phyloP scores from a whole-genome alignment of 2,113 vertebrate genomes.

The Narcine bancroftii region DNA sequence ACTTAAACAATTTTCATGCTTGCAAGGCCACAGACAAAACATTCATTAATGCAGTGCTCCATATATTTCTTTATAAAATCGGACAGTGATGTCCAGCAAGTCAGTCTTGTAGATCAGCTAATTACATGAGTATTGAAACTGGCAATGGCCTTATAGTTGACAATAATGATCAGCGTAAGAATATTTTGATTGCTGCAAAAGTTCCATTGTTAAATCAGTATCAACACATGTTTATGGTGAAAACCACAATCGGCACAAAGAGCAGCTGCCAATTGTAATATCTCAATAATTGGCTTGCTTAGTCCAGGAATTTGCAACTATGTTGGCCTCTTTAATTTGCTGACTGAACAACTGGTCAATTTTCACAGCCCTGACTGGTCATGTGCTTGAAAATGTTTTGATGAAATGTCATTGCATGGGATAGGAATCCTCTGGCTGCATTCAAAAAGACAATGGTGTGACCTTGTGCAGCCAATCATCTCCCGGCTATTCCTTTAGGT shows the following conservation, averaged over 20 bases:
- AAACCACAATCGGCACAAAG: neutral
- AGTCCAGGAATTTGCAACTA: conserved; percentile 2
- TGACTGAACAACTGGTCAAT: conserved; percentile 21
- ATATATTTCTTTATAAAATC: conserved; percentile 1
- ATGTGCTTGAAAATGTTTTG: conserved; percentile 10
- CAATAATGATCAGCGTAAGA: neutral
- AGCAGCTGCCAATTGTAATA: neutral
- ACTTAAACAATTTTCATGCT: neutral
- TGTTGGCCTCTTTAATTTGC: conserved; percentile 17
- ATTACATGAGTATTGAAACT: conserved; percentile 15
- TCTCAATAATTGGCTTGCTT: conserved; percentile 19
- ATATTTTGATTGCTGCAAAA: neutral
- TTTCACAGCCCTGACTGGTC: neutral
- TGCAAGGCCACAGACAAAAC: conserved; percentile 4
- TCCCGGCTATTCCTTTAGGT: neutral
- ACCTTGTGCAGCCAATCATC: neutral
- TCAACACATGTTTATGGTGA: conserved; percentile 15
- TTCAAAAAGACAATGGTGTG: conserved; percentile 20
- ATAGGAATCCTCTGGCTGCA: neutral
- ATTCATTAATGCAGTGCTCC: neutral
- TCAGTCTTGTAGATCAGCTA: neutral
- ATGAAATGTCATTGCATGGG: neutral
- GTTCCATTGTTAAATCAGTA: neutral
- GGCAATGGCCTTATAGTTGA: neutral
- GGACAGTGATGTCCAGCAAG: neutral